Evolutionary conservation across 1,140 invertebrate genomes (phyloP), one percentile per base, ranked within the genome.

Genomic region (Cherax quadricarinatus): DNA sequence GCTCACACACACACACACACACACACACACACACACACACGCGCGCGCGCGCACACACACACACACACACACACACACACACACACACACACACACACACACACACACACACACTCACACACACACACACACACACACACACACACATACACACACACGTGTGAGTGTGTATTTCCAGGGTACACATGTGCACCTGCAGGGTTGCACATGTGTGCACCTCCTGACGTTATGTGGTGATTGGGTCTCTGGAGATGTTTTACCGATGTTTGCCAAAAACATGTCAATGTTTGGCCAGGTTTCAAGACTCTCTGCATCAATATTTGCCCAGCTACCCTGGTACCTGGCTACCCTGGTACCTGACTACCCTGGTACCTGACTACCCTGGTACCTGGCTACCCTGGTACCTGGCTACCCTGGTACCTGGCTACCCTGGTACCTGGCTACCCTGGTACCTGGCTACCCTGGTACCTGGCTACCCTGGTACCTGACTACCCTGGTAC

Each of bases 241-340:
- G 24, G 73, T 30, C 75, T 16, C 86, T 87, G 10, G 41, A 87
- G 16, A 24, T 87, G 86, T 87, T 87, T 87, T 87, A 6, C 70
- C 18, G 4, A 16, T 87, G 73, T 87, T 87, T 75, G 70, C 51
- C 18, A 24, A 87, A 87, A 87, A 87, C 86, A 87, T 79, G 49
- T 87, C 70, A 48, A 9, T 87, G 86, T 87, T 87, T 87, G 86
- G 70, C 18, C 4, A 87, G 86, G 48, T 87, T 87, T 87, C 86
- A 87, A 87, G 73, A 87, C 78, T 73, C 86, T 14, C 86, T 53
- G 10, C 3, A 49, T 48, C 78, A 87, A 87, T 87, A 87, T 87
- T 87, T n/a, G 60, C 57, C 30, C n/a, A n/a, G 24, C 48, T 18
- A 18, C 24, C 86, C 86, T 24, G 14, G 75, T 30, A 48, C 73